Percentiles rank a stretch among this genome's conserved stretches.
phyloP scores from a whole-genome alignment of 2,797 vertebrate genomes.

The Rhinella marina region DNA sequence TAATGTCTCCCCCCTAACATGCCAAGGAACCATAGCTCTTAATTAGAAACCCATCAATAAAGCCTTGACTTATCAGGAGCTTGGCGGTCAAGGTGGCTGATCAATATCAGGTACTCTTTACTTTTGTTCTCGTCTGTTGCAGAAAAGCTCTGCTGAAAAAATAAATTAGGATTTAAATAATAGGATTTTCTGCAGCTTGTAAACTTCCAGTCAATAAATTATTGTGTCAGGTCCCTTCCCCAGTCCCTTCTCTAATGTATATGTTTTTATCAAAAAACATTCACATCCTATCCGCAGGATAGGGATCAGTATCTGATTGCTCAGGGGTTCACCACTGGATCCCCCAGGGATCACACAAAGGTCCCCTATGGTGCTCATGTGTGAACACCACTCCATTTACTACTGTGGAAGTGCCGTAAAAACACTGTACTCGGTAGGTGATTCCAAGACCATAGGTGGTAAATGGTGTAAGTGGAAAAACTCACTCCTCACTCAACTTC shows the following conservation, averaged over 20 bases:
- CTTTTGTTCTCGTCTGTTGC: neutral
- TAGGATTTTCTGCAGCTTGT: neutral
- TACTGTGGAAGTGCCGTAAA: too few species aligned
- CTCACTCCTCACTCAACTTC: too few species aligned
- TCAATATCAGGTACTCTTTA: constrained; percentile 42
- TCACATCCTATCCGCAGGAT: too few species aligned
- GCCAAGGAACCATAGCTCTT: constrained; percentile 34
- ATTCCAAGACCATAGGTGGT: too few species aligned
- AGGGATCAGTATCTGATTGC: too few species aligned
- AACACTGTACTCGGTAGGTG: too few species aligned
- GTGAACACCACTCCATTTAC: too few species aligned
- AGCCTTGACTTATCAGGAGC: constrained; percentile 40
- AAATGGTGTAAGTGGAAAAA: too few species aligned
- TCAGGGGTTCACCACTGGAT: too few species aligned
- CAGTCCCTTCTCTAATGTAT: too few species aligned
- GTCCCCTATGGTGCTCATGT: too few species aligned
- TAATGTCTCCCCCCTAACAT: constrained; percentile 47
- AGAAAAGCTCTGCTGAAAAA: neutral
- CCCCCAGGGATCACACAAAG: too few species aligned
- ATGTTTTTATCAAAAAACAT: neutral
- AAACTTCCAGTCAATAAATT: constrained; percentile 28
- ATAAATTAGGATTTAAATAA: neutral
- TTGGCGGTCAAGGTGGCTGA: constrained; percentile 35
- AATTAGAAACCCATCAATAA: constrained; percentile 44
- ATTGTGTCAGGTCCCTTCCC: neutral